Conservation (phyloP, 2,888 invertebrate species). For the Lymantria dispar region DNA sequence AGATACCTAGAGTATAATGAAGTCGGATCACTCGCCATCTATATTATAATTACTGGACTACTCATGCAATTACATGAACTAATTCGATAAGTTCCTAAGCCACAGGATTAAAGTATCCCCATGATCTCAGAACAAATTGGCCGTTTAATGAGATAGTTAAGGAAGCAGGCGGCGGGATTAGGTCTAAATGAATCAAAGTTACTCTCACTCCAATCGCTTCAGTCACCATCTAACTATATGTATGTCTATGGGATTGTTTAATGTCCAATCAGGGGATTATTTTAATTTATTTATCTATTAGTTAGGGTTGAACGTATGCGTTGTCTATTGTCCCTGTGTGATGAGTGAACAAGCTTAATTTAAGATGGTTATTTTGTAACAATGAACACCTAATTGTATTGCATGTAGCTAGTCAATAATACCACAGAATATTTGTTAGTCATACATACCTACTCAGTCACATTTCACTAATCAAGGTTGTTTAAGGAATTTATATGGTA, state of each 20-base stretch:
- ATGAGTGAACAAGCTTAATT: too few relatives aligned
- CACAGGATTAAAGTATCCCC: conserved; percentile 63
- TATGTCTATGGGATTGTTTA: neutral
- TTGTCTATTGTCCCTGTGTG: too few relatives aligned
- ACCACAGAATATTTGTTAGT: too few relatives aligned
- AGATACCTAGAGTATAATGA: too few relatives aligned
- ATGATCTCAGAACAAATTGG: conserved; percentile 69
- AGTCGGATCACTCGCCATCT: neutral
- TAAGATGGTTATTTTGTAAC: too few relatives aligned
- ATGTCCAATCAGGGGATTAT: conserved; percentile 31
- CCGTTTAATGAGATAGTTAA: conserved; percentile 69
- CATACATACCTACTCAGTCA: too few relatives aligned
- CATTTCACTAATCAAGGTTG: too few relatives aligned
- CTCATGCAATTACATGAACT: neutral
- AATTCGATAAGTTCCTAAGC: conserved; percentile 36
- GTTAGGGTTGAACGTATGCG: too few relatives aligned
- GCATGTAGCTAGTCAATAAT: too few relatives aligned
- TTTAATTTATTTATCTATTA: neutral
- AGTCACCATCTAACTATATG: neutral
- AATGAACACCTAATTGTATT: too few relatives aligned
- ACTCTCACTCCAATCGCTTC: conserved; percentile 19
- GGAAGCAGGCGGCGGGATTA: conserved; percentile 57
- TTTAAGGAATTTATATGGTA: too few relatives aligned
- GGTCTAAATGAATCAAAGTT: conserved; percentile 68
- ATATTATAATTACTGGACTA: neutral